A percentile compares a stretch with the other conserved stretches of the same genome.
Conservation (phyloP, 2,888 invertebrate species). For the Spilarctia lutea region DNA sequence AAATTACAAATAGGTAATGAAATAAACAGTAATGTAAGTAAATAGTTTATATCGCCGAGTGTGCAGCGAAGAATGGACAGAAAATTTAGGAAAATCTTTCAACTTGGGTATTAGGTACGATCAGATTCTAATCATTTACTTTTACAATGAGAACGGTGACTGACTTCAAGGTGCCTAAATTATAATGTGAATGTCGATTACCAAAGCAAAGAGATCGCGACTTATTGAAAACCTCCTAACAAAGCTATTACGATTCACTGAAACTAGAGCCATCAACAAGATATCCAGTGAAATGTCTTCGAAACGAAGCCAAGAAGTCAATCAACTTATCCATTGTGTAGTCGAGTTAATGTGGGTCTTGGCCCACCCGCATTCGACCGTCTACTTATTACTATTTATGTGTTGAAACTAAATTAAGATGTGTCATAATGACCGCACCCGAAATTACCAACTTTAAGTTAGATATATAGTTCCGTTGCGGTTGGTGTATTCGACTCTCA, state of each 20-base stretch:
- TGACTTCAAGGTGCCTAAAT: too few relatives aligned
- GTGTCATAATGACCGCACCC: slow-evolving; percentile 82
- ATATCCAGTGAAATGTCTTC: slow-evolving; percentile 27
- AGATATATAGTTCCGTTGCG: slow-evolving; percentile 48
- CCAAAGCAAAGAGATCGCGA: too few relatives aligned
- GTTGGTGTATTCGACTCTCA: slow-evolving; percentile 48
- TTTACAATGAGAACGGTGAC: too few relatives aligned
- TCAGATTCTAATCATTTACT: too few relatives aligned
- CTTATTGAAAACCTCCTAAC: too few relatives aligned
- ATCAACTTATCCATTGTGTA: slow-evolving; percentile 46
- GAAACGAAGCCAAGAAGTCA: slow-evolving; percentile 40
- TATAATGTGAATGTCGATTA: too few relatives aligned
- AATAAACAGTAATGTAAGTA: too few relatives aligned
- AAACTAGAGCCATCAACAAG: slow-evolving; percentile 23
- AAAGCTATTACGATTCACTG: neutral
- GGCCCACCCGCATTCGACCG: slow-evolving; percentile 77
- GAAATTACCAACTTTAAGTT: slow-evolving; percentile 69
- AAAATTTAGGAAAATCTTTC: too few relatives aligned
- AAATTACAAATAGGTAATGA: too few relatives aligned
- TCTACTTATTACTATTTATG: slow-evolving; percentile 79
- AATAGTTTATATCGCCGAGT: neutral
- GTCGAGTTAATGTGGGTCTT: slow-evolving; percentile 33
- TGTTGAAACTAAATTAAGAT: slow-evolving; percentile 82
- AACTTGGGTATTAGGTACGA: too few relatives aligned
- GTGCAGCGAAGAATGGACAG: too few relatives aligned